Base-by-base conservation (phyloP, 2,888 invertebrate species). In the Eledona agricola region DNA sequence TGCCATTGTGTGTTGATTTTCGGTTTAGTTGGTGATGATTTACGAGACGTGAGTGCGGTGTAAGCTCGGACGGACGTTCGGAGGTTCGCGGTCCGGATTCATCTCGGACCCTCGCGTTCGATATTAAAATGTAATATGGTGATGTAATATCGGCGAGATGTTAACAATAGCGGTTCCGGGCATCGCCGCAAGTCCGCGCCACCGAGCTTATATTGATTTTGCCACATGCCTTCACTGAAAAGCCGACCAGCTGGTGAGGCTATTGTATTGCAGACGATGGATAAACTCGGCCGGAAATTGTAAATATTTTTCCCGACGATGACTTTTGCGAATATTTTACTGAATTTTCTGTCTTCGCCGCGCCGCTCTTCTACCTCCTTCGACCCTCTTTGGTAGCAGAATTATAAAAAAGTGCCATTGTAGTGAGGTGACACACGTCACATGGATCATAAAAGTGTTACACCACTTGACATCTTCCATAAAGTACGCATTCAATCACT, bases 121-220 rank as follows among this genome's bases (percentile, higher is more conserved):
- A 60, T 62, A 62, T 62, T 60, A 58, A 60, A 60, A 58, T 57
- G 58, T 57, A 60, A 60, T 60, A 60, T 55, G 55, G 58, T 60
- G 60, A 57, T 60, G 60, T 55, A 60, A 56, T 60, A 60, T 60
- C 57, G 50, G 25, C 58, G 58, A 60, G 62, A 55, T 63, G 61
- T 65, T 67, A 71, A 72, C 72, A 72, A 72, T 71, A 65, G 71
- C 65, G 64, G 72, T 73, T 72, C 72, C 72, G 72, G 72, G 63
- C 71, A 72, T 66, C 64, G 69, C 69, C 72, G 68, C 69, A 59
- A 72, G 73, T 70, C 66, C 67, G 72, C 72, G 73, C 71, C 67
- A 67, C 69, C 63, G 67, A 62, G 57, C 59, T 64, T 65, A 66
- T 72, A 72, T 72, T 72, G 72, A 72, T 72, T 73, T 70, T 69